Conservation (phyloP, 92 coral and sea anemone species). For the Montipora capitata region DNA sequence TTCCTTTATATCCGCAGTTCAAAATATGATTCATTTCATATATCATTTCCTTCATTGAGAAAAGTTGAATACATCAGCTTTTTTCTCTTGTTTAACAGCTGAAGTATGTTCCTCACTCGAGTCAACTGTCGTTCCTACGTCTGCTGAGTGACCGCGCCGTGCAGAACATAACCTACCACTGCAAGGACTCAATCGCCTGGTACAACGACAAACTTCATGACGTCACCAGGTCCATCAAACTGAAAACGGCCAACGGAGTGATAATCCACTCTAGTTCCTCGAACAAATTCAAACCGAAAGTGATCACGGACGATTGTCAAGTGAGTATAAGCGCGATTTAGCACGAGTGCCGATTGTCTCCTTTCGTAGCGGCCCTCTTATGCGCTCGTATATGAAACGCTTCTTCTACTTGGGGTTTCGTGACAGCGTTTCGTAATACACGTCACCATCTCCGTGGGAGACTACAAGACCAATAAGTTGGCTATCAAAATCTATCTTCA, state of each 20-base stretch:
- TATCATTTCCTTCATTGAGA: too few species aligned
- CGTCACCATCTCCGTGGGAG: too few species aligned
- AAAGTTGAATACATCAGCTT: too few species aligned
- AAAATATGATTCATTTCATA: too few species aligned
- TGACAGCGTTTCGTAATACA: too few species aligned
- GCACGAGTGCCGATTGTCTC: too few species aligned
- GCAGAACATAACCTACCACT: constrained; percentile 94
- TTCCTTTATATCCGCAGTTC: too few species aligned
- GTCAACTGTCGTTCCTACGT: constrained; percentile 90
- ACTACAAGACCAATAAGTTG: too few species aligned
- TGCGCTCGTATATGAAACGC: too few species aligned
- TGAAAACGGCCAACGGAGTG: constrained; percentile 92
- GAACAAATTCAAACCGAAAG: constrained; percentile 91
- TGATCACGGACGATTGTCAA: constrained; percentile 88
- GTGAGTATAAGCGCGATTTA: constrained; percentile 58
- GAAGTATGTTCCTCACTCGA: constrained; percentile 80
- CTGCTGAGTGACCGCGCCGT: constrained; percentile 93
- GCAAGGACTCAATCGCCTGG: constrained; percentile 97
- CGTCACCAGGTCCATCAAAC: constrained; percentile 80
- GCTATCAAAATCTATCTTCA: too few species aligned
- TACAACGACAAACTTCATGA: constrained; percentile 70
- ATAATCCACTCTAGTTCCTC: constrained; percentile 93
- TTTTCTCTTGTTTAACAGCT: constrained; percentile 53
- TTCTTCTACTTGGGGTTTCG: too few species aligned
- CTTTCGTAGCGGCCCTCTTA: too few species aligned